Conservation (phyloP, 2,888 invertebrate genomes). For the Rhorus exstirpatorius region DNA sequence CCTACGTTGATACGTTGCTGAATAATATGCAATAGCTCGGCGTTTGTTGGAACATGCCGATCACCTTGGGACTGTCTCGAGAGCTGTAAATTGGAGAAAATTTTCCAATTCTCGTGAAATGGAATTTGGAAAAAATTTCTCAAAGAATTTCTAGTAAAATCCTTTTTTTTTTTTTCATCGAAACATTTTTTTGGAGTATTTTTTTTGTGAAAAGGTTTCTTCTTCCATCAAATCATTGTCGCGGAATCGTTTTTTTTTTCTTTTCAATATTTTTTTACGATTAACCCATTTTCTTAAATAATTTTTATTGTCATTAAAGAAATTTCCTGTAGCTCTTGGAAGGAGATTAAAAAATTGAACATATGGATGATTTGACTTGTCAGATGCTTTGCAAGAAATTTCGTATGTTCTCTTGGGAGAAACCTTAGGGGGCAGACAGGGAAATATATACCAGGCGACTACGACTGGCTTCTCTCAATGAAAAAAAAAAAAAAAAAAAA, state of each 20-base stretch:
- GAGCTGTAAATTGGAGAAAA: not conserved
- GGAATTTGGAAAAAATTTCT: not conserved
- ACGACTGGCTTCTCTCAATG: slow-evolving; percentile 65
- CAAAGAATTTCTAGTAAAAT: no score
- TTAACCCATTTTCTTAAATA: not conserved
- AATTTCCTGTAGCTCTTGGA: not conserved
- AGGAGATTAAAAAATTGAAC: not conserved
- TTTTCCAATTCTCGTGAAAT: no score
- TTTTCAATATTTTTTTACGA: not conserved
- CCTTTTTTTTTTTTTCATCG: not conserved
- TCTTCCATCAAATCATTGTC: no score
- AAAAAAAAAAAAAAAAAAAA: no score
- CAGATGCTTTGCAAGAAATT: not conserved
- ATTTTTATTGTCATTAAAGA: no score
- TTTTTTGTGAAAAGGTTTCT: no score
- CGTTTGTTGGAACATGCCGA: slow-evolving; percentile 19
- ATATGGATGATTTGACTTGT: not conserved
- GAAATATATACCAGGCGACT: slow-evolving; percentile 33
- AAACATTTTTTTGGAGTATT: no score
- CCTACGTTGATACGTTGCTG: not conserved
- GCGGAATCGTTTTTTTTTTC: not conserved
- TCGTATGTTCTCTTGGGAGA: slow-evolving; percentile 27
- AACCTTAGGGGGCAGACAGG: slow-evolving; percentile 56
- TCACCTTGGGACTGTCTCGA: slow-evolving; percentile 25
- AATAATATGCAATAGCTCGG: slow-evolving; percentile 6